Evolutionary conservation across 2,888 invertebrate species (phyloP).

Genomic region (Rugalucina vietnamica): DNA sequence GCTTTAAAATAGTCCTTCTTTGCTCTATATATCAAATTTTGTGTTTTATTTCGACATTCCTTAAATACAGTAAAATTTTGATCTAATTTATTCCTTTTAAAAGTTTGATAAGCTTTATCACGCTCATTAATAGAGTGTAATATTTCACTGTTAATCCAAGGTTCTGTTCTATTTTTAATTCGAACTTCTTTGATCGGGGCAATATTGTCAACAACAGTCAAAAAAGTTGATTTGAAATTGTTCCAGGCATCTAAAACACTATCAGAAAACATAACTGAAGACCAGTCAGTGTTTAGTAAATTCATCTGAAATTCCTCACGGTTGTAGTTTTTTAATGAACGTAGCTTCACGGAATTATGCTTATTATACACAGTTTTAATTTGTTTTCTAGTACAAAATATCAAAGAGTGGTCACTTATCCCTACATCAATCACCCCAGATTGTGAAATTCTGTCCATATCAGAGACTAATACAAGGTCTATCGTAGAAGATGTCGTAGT

Average conservation of each 20-base stretch:
- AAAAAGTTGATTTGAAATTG: conserved; percentile 3
- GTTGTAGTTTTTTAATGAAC: conserved; percentile 25
- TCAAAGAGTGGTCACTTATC: conserved; percentile 17
- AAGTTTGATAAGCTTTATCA: conserved; percentile 1
- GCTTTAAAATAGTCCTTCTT: not conserved
- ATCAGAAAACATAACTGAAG: not conserved
- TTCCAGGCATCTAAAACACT: conserved; percentile 11
- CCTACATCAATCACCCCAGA: conserved; percentile 15
- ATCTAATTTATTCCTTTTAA: not conserved
- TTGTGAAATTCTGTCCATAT: conserved; percentile 1
- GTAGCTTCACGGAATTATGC: conserved; percentile 9
- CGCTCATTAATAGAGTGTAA: conserved; percentile 17
- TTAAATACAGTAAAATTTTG: not conserved
- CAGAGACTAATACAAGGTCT: conserved; percentile 15
- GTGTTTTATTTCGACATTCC: not conserved
- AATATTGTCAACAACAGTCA: conserved; percentile 12
- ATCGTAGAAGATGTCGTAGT: conserved; percentile 1
- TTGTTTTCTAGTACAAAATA: conserved; percentile 12
- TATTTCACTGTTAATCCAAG: conserved; percentile 22
- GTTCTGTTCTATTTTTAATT: conserved; percentile 19
- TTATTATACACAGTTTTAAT: not conserved
- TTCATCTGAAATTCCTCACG: conserved; percentile 5
- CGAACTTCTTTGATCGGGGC: conserved; percentile 26
- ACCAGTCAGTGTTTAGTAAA: conserved; percentile 16
- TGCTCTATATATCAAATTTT: not conserved